Conservation (phyloP, 2,797 vertebrate species). For the Tympanoctomys barrerae region DNA sequence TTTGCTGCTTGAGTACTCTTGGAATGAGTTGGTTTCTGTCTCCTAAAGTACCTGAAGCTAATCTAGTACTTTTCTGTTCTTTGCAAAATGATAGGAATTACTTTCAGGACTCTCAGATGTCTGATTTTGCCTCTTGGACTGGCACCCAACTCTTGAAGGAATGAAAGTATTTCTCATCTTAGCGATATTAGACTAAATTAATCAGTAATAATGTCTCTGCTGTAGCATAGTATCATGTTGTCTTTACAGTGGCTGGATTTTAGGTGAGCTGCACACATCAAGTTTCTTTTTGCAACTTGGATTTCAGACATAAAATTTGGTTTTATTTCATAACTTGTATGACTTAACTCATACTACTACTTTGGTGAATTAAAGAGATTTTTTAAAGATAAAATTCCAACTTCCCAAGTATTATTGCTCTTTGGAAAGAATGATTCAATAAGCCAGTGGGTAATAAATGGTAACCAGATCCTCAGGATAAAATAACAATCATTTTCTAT, state of each 20-base stretch:
- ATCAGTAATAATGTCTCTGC: not conserved
- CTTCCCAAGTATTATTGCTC: not conserved
- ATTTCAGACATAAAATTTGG: constrained; percentile 25
- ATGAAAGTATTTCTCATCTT: not conserved
- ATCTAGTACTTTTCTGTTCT: not conserved
- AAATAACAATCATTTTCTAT: constrained; percentile 50
- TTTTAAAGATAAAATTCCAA: constrained; percentile 59
- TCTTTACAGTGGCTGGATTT: not conserved
- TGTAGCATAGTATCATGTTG: not conserved
- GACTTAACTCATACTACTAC: constrained; percentile 42
- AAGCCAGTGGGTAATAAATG: constrained; percentile 48
- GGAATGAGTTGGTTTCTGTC: not conserved
- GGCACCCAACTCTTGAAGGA: not conserved
- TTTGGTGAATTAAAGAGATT: constrained; percentile 42
- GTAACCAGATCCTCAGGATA: constrained; percentile 21
- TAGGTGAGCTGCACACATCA: constrained; percentile 10
- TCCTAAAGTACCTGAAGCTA: not conserved
- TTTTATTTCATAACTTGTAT: constrained; percentile 40
- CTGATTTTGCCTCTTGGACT: not conserved
- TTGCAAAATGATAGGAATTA: not conserved
- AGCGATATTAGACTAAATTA: not conserved
- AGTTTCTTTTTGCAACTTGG: constrained; percentile 20
- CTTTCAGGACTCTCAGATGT: not conserved
- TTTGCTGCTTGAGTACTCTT: not conserved
- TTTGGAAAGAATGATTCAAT: constrained; percentile 70